Evolutionary conservation across 2,113 vertebrate genomes (phyloP).

Genomic region (Ictalurus furcatus): DNA sequence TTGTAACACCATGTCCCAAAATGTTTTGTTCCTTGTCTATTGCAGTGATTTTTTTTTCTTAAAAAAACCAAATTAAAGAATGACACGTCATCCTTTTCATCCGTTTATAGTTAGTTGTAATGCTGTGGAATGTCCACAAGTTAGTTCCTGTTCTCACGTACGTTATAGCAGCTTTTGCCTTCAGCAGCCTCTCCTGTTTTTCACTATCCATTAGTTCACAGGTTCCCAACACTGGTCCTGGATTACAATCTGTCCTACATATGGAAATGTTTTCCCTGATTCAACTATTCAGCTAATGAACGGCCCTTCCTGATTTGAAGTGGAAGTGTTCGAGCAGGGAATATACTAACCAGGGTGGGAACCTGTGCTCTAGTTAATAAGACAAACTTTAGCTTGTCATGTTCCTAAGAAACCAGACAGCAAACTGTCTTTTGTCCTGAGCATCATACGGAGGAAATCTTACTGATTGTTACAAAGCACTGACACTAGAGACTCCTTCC

Average conservation of each 20-base stretch:
- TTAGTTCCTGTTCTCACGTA: background rate
- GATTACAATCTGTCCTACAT: background rate
- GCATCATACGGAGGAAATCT: background rate
- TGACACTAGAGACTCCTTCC: background rate
- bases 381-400: background rate
- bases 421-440: background rate
- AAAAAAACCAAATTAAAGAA: background rate
- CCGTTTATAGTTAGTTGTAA: background rate
- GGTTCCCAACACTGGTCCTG: background rate
- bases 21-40: background rate
- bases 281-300: background rate
- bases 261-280: background rate
- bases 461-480: too few species aligned
- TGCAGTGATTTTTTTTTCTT: background rate
- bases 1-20: background rate
- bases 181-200: background rate
- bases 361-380: background rate
- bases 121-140: background rate
- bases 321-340: background rate
- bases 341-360: background rate
- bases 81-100: background rate
- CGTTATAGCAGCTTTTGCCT: background rate
- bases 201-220: background rate
- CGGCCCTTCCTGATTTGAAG: background rate
- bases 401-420: background rate